A percentile compares a stretch with the other conserved stretches of the same genome.
These are phyloP conservation scores for Enteromius paludinosus DNA, from an alignment of 2,797 vertebrate species.

Conservation along the genomic window DNA sequence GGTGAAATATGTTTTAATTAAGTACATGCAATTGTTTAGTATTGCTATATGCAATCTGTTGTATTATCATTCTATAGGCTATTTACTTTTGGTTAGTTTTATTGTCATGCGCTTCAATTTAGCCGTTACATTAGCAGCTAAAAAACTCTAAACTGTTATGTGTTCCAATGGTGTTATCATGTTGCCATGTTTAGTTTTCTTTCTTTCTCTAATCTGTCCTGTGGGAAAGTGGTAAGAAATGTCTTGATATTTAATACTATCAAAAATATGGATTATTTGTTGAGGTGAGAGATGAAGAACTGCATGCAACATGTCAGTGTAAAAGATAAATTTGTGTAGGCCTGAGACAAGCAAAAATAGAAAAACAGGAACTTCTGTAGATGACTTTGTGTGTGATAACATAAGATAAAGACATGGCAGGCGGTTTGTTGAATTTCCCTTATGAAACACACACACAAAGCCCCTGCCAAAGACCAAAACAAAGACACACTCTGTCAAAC, in stretches of 20 bases:
- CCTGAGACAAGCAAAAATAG: slow-evolving; percentile 17
- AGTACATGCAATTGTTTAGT: too few species aligned
- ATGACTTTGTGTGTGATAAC: slow-evolving; percentile 15
- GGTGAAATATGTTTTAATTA: not conserved
- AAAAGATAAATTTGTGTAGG: slow-evolving; percentile 18
- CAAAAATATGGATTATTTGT: not conserved
- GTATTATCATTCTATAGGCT: not conserved
- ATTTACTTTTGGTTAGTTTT: not conserved
- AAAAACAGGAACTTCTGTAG: slow-evolving; percentile 36
- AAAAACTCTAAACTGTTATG: not conserved
- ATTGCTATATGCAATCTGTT: not conserved
- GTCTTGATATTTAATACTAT: not conserved
- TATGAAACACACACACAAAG: slow-evolving; percentile 1
- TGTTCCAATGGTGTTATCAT: not conserved
- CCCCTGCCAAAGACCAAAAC: not conserved
- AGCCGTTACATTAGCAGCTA: not conserved
- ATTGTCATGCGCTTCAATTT: not conserved
- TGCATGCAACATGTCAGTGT: not conserved
- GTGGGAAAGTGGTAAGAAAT: slow-evolving; percentile 9
- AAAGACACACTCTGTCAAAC: not conserved
- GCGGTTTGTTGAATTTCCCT: slow-evolving; percentile 14
- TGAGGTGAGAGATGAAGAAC: not conserved
- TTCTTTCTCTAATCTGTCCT: not conserved
- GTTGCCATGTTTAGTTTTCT: too few species aligned
- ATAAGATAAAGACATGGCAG: slow-evolving; percentile 15